Evolutionary conservation across 2,113 vertebrate genomes (phyloP), one percentile per base, ranked within the genome.

Genomic region (Indri indri): DNA sequence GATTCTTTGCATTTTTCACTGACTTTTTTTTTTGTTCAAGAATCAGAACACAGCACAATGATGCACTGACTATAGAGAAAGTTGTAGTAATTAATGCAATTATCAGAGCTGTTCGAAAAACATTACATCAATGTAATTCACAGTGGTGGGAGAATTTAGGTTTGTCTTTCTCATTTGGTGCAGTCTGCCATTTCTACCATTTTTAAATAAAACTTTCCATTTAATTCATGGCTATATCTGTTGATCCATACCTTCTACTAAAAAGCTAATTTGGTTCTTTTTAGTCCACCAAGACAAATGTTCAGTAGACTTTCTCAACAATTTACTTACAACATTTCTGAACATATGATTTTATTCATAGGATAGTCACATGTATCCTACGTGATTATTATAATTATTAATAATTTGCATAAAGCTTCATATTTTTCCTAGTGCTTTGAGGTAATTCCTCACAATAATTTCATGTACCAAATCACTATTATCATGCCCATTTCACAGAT

Each of bases 361-460:
- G 8, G 40, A 92, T 14, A 57, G 17, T 18, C 45, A 77, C 14
- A 32, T 45, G 4, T 79, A 50, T 54, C 52, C 52, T 54, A 2
- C 80, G 61, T 83, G n/a, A 83, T 89, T 92, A 86, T 77, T 86
- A 79, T 76, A 92, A 82, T 94, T 90, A 89, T 20, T 42, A 91
- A 23, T 71, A 88, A 89, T 86, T 90, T 85, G 4, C 45, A 12
- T 65, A 80, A 23, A 11, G 68, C 5, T 88, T 93, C 30, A 27
- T 63, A 86, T 45, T 70, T 91, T 86, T 91, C 80, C 40, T 88
- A 32, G 6, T 81, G 37, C 22, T 82, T 94, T 94, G 12, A 23
- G 57, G 23, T 77, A 87, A 71, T 73, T 82, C 9, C 8, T 86
- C 30, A 37, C 14, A 88, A 34, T 65, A 87, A 79, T n/a, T n/a